These are phyloP conservation scores for Hydra vulgaris DNA, from an alignment of 30 jellyfish, hydroid and myxozoan species.

Conservation along the genomic window DNA sequence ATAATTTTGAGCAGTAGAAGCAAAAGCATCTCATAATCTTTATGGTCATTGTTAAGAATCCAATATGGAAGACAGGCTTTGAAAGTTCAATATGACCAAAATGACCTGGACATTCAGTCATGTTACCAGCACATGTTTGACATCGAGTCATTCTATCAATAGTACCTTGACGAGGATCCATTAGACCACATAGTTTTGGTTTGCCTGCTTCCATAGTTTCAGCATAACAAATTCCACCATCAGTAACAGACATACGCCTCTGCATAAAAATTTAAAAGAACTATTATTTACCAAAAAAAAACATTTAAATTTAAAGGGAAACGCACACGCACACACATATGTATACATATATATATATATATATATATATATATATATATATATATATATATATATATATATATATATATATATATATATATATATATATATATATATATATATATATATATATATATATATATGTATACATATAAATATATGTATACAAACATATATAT, in stretches of 20 bases:
- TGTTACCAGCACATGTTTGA: constrained; percentile 98
- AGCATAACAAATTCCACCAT: constrained; percentile 89
- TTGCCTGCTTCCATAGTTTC: constrained; percentile 95
- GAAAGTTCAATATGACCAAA: constrained; percentile 98
- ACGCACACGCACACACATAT: too few species aligned
- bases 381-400: too few species aligned
- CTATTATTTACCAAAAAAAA: background rate
- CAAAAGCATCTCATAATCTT: constrained; percentile 87
- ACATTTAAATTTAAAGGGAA: too few species aligned
- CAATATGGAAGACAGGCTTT: constrained; percentile 95
- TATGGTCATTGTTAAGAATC: constrained; percentile 58
- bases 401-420: too few species aligned
- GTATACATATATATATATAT: too few species aligned
- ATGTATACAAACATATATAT: too few species aligned
- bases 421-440: too few species aligned
- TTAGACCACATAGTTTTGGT: constrained; percentile 86
- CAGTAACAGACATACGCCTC: constrained; percentile 92
- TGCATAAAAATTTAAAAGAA: background rate
- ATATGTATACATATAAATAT: too few species aligned
- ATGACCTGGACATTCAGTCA: constrained; percentile 99
- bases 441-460: too few species aligned
- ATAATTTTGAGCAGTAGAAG: constrained; percentile 84
- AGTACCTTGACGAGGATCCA: constrained; percentile 99
- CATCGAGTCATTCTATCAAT: constrained; percentile 73
- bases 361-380: too few species aligned